These are phyloP conservation scores for Eumacrocentrus americanus DNA, from an alignment of 2,888 invertebrate species.

Conservation along the genomic window DNA sequence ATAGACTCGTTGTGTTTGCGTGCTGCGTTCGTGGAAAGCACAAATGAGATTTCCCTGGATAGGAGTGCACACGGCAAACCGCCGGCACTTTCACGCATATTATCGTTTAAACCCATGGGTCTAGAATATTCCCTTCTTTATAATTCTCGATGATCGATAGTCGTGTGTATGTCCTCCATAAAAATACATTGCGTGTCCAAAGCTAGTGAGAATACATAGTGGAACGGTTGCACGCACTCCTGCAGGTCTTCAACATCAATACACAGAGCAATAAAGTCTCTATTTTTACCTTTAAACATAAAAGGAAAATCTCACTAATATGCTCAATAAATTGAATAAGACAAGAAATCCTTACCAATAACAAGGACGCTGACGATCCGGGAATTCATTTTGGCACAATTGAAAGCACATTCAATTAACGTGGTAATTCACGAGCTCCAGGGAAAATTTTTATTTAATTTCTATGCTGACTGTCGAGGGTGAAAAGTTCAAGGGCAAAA, in stretches of 20 bases:
- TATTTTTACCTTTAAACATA: too few relatives aligned
- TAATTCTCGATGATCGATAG: background rate
- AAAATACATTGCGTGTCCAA: conserved; percentile 17
- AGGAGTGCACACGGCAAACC: too few relatives aligned
- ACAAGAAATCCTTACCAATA: conserved; percentile 13
- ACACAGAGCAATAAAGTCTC: too few relatives aligned
- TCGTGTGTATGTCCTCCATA: background rate
- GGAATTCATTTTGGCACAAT: conserved; percentile 7
- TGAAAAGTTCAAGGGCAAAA: conserved; percentile 22
- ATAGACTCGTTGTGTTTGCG: too few relatives aligned
- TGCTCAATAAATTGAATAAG: background rate
- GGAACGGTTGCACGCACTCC: background rate
- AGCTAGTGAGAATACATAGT: background rate
- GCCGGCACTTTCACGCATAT: too few relatives aligned
- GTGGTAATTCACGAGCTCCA: conserved; percentile 1
- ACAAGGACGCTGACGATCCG: background rate
- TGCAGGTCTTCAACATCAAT: too few relatives aligned
- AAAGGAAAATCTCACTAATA: background rate
- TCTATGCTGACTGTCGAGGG: too few relatives aligned
- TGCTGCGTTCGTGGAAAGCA: background rate
- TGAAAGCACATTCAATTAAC: conserved; percentile 8
- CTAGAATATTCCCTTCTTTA: conserved; percentile 1
- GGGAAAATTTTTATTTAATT: too few relatives aligned
- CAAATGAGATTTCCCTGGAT: conserved; percentile 1
- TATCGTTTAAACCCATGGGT: too few relatives aligned